Evolutionary conservation across 2,797 vertebrate genomes (phyloP), one percentile per base, ranked within the genome.

Genomic region (Microctenopoma lineatum): DNA sequence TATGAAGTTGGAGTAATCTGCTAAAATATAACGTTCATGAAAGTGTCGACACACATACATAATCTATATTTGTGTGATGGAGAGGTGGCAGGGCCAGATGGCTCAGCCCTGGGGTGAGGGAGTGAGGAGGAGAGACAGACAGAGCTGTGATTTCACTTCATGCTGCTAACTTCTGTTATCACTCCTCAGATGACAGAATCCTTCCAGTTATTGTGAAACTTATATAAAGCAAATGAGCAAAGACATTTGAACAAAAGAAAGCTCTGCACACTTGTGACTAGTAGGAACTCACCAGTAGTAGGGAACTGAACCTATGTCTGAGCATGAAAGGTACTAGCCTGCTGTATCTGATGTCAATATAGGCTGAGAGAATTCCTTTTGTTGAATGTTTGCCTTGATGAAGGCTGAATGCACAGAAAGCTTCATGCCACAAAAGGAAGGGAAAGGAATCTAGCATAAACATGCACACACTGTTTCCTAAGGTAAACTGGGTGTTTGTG

Each of bases 31-130:
- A 60, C 25, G 65, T 21, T 21, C 21, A 21, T 21, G 1, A 21
- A 21, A 21, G 21, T 4, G 14, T 18, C 4, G 13, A 41, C 16
- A 27, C 46, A 41, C 38, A 41, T 41, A 54, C 2, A 44, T 41
- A 46, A 2, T 62, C 14, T 26, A 34, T 73, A 57, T 75, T 46
- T 70, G 75, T 64, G 54, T 63, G 52, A 50, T 58, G 9, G n/a
- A 62, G 57, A 26, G 63, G 55, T 47, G 39, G 48, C 57, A 67
- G 51, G 62, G 59, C 65, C 87, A 87, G 83, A 87, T 86, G 85
- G 87, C 67, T 56, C 39, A 7, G 51, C 69, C 78, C 58, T 34
- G 16, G n/a, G 72, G 74, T 25, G 59, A 59, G 47, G 12, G 27
- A 16, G 32, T 26, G 36, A 32, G 58, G 29, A 18, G 27, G 41